Evolutionary conservation across 2,888 invertebrate genomes (phyloP).

Genomic region (Sclerodermus sp.): DNA sequence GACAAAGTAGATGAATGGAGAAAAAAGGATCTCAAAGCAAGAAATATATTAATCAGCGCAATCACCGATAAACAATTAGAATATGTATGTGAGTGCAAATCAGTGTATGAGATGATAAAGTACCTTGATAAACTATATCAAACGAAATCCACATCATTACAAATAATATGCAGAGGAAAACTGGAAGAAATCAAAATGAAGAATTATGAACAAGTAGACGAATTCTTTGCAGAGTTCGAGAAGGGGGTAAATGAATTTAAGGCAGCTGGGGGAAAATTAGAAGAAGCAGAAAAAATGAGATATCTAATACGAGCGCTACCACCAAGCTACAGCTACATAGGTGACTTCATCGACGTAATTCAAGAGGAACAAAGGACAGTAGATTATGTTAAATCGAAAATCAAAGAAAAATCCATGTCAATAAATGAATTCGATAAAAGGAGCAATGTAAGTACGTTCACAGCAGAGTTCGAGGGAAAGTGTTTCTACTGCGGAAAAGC

Average conservation of each 20-base stretch:
- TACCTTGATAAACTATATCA: slow-evolving; percentile 19
- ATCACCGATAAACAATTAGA: slow-evolving; percentile 20
- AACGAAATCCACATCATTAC: slow-evolving; percentile 20
- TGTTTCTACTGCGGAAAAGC: slow-evolving; percentile 1
- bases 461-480: background rate
- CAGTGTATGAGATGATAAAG: slow-evolving; percentile 14
- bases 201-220: slow-evolving; percentile 16
- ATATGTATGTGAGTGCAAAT: slow-evolving; percentile 14
- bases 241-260: slow-evolving; percentile 27
- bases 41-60: slow-evolving; percentile 18
- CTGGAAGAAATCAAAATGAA: slow-evolving; percentile 19
- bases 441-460: slow-evolving; percentile 15
- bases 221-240: slow-evolving; percentile 29
- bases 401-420: slow-evolving; percentile 14
- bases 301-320: slow-evolving; percentile 31
- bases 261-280: slow-evolving; percentile 21
- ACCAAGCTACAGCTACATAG: slow-evolving; percentile 24
- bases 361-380: slow-evolving; percentile 24
- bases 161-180: slow-evolving; percentile 21
- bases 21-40: slow-evolving; percentile 19
- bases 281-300: slow-evolving; percentile 26
- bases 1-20: slow-evolving; percentile 12
- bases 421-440: slow-evolving; percentile 10
- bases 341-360: slow-evolving; percentile 27
- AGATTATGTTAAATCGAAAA: slow-evolving; percentile 29